Base-by-base conservation (phyloP, 2,888 invertebrate species). In the Lucinisca nassula region DNA sequence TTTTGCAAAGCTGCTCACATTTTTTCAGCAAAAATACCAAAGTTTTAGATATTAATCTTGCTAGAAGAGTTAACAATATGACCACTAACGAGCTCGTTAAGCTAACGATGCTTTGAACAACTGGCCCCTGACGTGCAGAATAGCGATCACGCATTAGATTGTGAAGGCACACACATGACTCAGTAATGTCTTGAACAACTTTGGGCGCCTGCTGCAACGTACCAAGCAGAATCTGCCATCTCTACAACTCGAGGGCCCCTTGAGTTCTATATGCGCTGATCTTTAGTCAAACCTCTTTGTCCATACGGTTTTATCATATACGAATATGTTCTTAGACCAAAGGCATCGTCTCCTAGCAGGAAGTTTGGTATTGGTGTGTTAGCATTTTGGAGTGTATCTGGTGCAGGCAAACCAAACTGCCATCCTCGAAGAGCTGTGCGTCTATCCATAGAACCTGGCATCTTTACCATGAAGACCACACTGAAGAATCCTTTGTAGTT, bases 271-370 rank as follows among this genome's bases (percentile, higher is more conserved):
- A 93, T 92, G 30, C 74, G 21, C 81, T 92, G 79, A 49, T 90
- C 87, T 40, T 83, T 58, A 21, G 87, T 86, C 32, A 93, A 73
- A 49, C 73, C 49, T 4, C 89, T 49, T 3, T 61, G 38, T 4
- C 85, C 75, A 72, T 85, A 93, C 0, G 91, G 92, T 70, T 92
- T 93, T 90, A 93, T 92, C 51, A 92, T 32, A 55, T 80, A 87
- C 30, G n/a, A n/a, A n/a, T n/a, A n/a, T n/a, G 86, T 85, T 32
- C 90, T 67, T 35, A 93, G 85, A 17, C 83, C 89, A 88, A 93
- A 92, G 0, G 90, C 92, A 80, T 92, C 91, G 73, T 91, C 91
- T n/a, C 89, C 93, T 17, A 78, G 24, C 38, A 78, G 32, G 78
- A 61, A 78, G 40, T 78, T 61, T 14, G 78, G 78, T 27, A 27